Evolutionary conservation across 2,888 invertebrate species (phyloP).

Genomic region (Noctua fimbriata): DNA sequence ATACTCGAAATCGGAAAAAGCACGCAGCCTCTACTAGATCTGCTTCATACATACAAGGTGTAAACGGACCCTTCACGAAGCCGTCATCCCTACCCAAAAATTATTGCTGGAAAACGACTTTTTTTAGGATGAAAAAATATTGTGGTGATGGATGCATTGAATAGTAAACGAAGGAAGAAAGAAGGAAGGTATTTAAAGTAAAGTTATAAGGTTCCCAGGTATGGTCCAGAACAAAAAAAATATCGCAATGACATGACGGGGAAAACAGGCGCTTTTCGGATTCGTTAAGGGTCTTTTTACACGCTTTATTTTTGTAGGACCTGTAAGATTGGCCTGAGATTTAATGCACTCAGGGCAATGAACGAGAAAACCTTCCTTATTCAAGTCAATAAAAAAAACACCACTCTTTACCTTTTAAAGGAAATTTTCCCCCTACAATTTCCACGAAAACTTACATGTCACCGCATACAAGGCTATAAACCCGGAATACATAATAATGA

Average conservation of each 20-base stretch:
- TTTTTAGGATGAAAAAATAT: too few relatives aligned
- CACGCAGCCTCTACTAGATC: neutral
- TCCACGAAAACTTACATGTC: slow-evolving; percentile 37
- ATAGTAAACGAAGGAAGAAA: too few relatives aligned
- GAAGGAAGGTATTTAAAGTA: too few relatives aligned
- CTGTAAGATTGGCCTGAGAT: neutral
- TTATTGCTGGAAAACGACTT: too few relatives aligned
- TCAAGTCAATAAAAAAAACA: neutral
- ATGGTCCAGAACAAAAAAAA: too few relatives aligned
- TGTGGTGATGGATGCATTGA: too few relatives aligned
- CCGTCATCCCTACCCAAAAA: too few relatives aligned
- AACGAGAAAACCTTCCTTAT: neutral
- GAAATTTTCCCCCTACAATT: slow-evolving; percentile 14
- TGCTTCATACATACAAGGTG: neutral
- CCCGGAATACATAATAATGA: slow-evolving; percentile 61
- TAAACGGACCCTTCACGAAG: too few relatives aligned
- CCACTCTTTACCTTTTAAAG: neutral
- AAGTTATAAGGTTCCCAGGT: too few relatives aligned
- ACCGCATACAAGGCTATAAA: slow-evolving; percentile 48
- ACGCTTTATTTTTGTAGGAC: neutral
- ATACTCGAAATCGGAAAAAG: neutral
- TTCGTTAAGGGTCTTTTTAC: too few relatives aligned
- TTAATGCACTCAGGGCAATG: neutral
- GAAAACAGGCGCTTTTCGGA: too few relatives aligned
- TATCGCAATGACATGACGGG: too few relatives aligned